Conservation (phyloP, 2,888 invertebrate species). For the Hydrotaea cyrtoneurina region DNA sequence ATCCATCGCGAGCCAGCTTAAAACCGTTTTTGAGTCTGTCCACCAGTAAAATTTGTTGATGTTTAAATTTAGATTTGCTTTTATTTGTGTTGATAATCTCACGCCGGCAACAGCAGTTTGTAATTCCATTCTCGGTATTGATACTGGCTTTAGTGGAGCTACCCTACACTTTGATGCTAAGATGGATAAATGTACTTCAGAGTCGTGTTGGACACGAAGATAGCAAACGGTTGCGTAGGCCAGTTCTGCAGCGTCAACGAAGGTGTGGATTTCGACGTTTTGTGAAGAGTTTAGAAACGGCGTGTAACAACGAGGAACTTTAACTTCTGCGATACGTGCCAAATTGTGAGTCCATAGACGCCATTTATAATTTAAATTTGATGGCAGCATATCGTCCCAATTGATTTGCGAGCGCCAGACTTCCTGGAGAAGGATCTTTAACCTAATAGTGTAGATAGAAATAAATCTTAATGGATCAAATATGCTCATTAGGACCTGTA, state of each 20-base stretch:
- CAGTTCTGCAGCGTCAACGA: constrained; percentile 40
- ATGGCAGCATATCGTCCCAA: constrained; percentile 14
- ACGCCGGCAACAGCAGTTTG: constrained; percentile 37
- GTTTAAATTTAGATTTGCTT: background rate
- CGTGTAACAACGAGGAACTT: constrained; percentile 46
- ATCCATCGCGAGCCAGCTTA: constrained; percentile 4
- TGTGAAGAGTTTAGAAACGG: background rate
- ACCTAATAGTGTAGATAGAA: too few relatives aligned
- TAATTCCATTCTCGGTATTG: constrained; percentile 46
- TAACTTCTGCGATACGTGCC: background rate
- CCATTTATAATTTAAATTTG: constrained; percentile 4
- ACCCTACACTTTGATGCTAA: constrained; percentile 40
- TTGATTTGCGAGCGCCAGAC: constrained; percentile 13
- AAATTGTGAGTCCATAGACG: constrained; percentile 25
- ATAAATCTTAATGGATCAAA: background rate
- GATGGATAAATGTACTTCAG: constrained; percentile 15
- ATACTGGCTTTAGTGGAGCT: constrained; percentile 47
- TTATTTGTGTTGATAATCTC: constrained; percentile 34
- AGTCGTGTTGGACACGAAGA: constrained; percentile 33
- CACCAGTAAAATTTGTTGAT: constrained; percentile 15
- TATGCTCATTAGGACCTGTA: constrained; percentile 28
- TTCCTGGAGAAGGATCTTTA: constrained; percentile 30
- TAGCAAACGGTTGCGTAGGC: constrained; percentile 53
- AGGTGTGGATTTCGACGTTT: constrained; percentile 26
- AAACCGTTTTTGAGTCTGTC: constrained; percentile 59